phyloP scores from a whole-genome alignment of 2,797 vertebrate species.

The Triplophysa bombifrons region DNA sequence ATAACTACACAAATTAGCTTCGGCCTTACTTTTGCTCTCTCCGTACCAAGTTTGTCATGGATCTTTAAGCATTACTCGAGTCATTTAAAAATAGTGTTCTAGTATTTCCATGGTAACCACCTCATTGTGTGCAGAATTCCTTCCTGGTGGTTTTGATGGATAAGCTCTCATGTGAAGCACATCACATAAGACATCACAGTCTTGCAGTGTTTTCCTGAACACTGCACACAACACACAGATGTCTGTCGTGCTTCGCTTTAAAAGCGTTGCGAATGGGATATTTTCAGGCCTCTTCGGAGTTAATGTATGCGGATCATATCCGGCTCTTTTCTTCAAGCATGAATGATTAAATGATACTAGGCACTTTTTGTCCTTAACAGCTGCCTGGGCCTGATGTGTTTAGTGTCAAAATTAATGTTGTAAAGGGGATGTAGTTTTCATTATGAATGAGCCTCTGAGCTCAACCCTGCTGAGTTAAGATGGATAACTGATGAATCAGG shows the following conservation, averaged over 20 bases:
- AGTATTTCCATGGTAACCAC: constrained; percentile 20
- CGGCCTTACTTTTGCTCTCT: neutral
- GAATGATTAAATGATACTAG: constrained; percentile 32
- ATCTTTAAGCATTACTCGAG: neutral
- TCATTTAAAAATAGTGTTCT: constrained; percentile 1
- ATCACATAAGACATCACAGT: neutral
- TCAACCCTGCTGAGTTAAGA: constrained; percentile 5
- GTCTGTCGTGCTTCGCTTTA: neutral
- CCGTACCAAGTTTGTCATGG: neutral
- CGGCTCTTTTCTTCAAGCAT: constrained; percentile 10
- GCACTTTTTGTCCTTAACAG: constrained; percentile 9
- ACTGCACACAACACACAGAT: neutral
- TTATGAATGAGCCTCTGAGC: constrained; percentile 12
- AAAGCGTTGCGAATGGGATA: neutral
- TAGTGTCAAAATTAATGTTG: constrained; percentile 25
- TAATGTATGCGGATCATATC: constrained; percentile 34
- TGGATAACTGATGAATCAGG: constrained; percentile 7
- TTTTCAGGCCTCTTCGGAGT: constrained; percentile 5
- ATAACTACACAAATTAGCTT: neutral
- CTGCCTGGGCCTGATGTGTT: neutral
- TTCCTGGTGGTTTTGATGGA: neutral
- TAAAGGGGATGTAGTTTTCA: constrained; percentile 11
- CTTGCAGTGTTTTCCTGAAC: neutral
- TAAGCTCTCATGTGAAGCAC: neutral
- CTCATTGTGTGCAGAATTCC: constrained; percentile 2